Percentiles rank a stretch among this genome's conserved stretches.
phyloP scores from a whole-genome alignment of 2,888 invertebrate genomes.

The Heterodera filipjevi region DNA sequence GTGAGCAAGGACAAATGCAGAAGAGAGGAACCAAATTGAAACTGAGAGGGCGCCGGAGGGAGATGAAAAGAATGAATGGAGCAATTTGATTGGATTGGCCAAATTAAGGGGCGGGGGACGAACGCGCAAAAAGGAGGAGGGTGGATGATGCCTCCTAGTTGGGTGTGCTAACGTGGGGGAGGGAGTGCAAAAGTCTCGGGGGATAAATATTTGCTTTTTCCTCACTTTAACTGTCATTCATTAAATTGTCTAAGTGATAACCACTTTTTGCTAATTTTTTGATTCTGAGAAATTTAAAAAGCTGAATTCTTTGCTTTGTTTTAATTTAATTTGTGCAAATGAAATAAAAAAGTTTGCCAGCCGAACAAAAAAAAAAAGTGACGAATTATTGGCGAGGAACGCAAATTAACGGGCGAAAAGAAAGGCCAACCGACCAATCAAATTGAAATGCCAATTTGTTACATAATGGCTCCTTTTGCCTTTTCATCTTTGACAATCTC shows the following conservation, averaged over 20 bases:
- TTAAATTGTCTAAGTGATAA: not conserved
- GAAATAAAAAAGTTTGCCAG: too few relatives aligned
- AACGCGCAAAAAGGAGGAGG: not conserved
- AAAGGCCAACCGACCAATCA: too few relatives aligned
- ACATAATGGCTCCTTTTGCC: not conserved
- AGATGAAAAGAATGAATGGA: not conserved
- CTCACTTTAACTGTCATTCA: not conserved
- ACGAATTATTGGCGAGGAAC: not conserved
- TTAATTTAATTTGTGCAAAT: not conserved
- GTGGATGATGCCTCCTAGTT: not conserved
- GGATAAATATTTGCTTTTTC: not conserved
- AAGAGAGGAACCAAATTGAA: not conserved
- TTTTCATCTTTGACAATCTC: not conserved
- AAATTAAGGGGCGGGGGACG: not conserved
- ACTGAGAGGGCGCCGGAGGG: not conserved
- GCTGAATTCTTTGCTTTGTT: not conserved
- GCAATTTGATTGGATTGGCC: slow-evolving; percentile 15
- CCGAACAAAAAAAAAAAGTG: not conserved
- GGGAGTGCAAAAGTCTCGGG: not conserved
- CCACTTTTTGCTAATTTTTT: not conserved
- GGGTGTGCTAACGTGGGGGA: not conserved
- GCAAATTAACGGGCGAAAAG: too few relatives aligned
- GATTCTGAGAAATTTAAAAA: not conserved
- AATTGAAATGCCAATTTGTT: not conserved
- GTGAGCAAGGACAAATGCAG: not conserved